phyloP scores from a whole-genome alignment of 2,888 invertebrate genomes.

The Germaria angustata region DNA sequence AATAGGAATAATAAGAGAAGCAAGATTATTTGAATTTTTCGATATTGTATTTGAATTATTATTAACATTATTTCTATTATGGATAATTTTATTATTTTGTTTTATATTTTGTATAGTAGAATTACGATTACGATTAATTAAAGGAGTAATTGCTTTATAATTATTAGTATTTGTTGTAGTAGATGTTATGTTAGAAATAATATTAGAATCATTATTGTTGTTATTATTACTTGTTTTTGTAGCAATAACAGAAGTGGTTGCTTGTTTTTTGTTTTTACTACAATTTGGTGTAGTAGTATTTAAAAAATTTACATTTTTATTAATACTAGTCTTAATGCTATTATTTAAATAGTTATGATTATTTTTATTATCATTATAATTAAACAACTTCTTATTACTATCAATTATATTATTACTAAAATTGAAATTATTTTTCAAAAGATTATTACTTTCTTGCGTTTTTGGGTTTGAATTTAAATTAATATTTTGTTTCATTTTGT shows the following conservation, averaged over 20 bases:
- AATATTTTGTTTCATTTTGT: constrained; percentile 26
- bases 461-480: constrained; percentile 28
- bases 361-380: constrained; percentile 63
- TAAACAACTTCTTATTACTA: constrained; percentile 62
- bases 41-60: constrained; percentile 55
- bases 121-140: constrained; percentile 56
- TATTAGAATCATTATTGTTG: constrained; percentile 45
- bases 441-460: constrained; percentile 13
- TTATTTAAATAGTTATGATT: constrained; percentile 64
- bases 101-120: constrained; percentile 55
- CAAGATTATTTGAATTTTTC: constrained; percentile 58
- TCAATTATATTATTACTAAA: constrained; percentile 34
- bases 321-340: constrained; percentile 65
- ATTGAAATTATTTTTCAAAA: constrained; percentile 22
- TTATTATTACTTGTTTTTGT: constrained; percentile 63
- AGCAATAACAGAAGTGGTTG: constrained; percentile 50
- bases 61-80: constrained; percentile 50
- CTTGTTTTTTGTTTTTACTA: constrained; percentile 51
- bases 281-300: constrained; percentile 52
- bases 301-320: constrained; percentile 66
- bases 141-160: constrained; percentile 42
- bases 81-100: constrained; percentile 58
- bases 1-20: constrained; percentile 64
- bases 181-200: constrained; percentile 40
- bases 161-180: constrained; percentile 44